Evolutionary conservation across 2,888 invertebrate species (phyloP), one percentile per base, ranked within the genome.

Genomic region (Tiphia femorata): DNA sequence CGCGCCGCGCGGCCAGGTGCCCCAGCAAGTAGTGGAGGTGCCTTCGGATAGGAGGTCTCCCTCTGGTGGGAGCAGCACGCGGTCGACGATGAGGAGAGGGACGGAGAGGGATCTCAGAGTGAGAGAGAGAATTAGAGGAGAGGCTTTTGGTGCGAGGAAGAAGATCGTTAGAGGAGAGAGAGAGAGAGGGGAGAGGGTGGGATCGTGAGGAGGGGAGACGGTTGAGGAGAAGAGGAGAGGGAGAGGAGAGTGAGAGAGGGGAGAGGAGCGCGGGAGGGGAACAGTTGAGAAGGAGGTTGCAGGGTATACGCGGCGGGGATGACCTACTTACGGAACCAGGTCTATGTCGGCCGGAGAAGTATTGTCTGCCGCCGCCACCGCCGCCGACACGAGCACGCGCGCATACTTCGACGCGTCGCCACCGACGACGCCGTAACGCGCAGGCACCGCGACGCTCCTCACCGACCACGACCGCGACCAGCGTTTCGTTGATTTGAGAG

Each of bases 321-420:
- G 93, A 93, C 93, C 93, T 90, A 93, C 93, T 93, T 94, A 92
- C 91, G 89, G 91, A 93, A 93, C 92, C 92, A 93, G 93, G 93
- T 93, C 93, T 93, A 93, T 93, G 93, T 93, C 82, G 82, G 82
- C 81, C 70, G 82, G 67, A 80, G 70, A 81, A 82, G 77, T 81
- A 82, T 82, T 82, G 81, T 81, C 83, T 77, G 69, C 49, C 58
- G 58, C 44, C 67, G 63, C 48, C 55, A 56, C 49, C 49, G 54
- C 29, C 46, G 30, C 33, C 30, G 25, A 16, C n/a, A 2, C 37
- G 8, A 20, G 25, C 43, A 10, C 35, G 54, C 27, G 16, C 46
- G 61, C 51, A 44, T 21, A 23, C 29, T 10, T 16, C 49, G 30
- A 12, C 37, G 37, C 20, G 42, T 42, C n/a, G n/a, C n/a, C n/a